Percentiles rank a stretch among this genome's conserved stretches.
Conservation (phyloP, 1,140 invertebrate genomes). For the Solenopsis fugax region DNA sequence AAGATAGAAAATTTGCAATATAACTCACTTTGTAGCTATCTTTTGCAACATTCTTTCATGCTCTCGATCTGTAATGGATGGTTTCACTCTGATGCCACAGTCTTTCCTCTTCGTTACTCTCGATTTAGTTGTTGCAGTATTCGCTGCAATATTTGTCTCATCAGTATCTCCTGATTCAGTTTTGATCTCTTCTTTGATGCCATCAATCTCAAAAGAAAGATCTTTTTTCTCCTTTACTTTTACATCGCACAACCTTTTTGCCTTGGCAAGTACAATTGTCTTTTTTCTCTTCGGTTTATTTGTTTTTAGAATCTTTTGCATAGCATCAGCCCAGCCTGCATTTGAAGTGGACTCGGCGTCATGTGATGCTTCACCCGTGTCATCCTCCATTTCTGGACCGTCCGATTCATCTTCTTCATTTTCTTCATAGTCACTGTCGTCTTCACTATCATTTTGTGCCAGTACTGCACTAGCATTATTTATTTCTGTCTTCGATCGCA, state of each 20-base stretch:
- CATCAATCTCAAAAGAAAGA: slow-evolving; percentile 86
- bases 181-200: slow-evolving; percentile 84
- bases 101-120: slow-evolving; percentile 87
- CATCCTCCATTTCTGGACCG: background rate
- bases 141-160: slow-evolving; percentile 29
- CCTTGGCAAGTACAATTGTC: slow-evolving; percentile 91
- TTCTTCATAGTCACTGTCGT: slow-evolving; percentile 17
- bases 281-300: slow-evolving; percentile 92
- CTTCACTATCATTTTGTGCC: background rate
- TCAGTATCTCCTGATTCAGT: slow-evolving; percentile 83
- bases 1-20: slow-evolving; percentile 9
- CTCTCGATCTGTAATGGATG: slow-evolving; percentile 90
- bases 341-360: slow-evolving; percentile 69
- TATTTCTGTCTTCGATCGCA: background rate
- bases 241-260: slow-evolving; percentile 89
- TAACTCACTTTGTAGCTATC: slow-evolving; percentile 90
- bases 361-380: background rate
- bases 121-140: slow-evolving; percentile 60
- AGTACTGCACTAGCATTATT: background rate
- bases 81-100: slow-evolving; percentile 91
- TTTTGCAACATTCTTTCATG: slow-evolving; percentile 92
- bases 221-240: slow-evolving; percentile 85
- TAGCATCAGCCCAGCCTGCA: slow-evolving; percentile 89
- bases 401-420: background rate
- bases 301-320: slow-evolving; percentile 91